phyloP scores from a whole-genome alignment of 2,797 vertebrate species.

The Thamnophis elegans region DNA sequence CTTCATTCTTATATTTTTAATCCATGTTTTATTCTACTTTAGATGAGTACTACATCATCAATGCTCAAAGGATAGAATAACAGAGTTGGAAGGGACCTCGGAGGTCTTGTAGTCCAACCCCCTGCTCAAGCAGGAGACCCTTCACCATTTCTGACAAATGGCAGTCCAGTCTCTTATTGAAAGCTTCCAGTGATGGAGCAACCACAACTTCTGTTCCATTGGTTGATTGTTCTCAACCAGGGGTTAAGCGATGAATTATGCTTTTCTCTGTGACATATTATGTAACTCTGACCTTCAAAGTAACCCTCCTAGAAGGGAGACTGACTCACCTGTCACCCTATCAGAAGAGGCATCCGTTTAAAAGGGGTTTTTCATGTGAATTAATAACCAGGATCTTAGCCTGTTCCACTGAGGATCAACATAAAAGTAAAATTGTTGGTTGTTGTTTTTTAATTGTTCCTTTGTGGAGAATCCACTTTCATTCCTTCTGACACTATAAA shows the following conservation, averaged over 20 bases:
- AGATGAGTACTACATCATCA: neutral
- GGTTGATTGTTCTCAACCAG: too few species aligned
- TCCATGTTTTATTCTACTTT: too few species aligned
- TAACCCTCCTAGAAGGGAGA: too few species aligned
- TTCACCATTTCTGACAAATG: too few species aligned
- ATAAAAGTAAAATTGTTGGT: neutral
- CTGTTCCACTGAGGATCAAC: neutral
- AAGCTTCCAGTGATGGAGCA: neutral
- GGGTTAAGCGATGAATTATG: neutral
- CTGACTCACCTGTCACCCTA: neutral
- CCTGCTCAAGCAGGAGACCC: too few species aligned
- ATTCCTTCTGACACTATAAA: neutral
- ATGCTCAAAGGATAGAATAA: neutral
- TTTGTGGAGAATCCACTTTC: neutral
- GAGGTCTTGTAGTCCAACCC: too few species aligned
- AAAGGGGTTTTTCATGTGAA: neutral
- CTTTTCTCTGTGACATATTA: neutral
- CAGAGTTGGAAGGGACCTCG: too few species aligned
- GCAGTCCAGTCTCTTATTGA: too few species aligned
- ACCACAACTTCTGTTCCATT: neutral
- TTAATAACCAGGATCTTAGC: neutral
- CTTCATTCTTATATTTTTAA: too few species aligned
- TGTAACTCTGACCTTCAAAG: constrained; percentile 7
- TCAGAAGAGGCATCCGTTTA: neutral
- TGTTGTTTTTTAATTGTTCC: neutral